Evolutionary conservation across 2,888 invertebrate genomes (phyloP), one percentile per base, ranked within the genome.

Genomic region (Ectropis crepuscularia): DNA sequence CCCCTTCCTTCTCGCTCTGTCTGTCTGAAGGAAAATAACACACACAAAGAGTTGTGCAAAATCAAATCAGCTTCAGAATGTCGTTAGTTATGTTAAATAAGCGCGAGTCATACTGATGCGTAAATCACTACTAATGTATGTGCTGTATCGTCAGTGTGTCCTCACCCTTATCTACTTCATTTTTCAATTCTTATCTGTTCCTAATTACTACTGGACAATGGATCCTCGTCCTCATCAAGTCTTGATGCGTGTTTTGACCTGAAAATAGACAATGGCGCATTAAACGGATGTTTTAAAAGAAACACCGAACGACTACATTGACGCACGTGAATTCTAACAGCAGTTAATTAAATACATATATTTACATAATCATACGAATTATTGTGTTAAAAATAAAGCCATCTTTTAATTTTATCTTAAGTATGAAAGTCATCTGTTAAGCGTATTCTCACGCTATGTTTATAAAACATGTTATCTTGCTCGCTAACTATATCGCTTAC

Each of bases 201-300:
- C 59, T 65, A 60, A 65, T 63, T 61, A 47, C 57, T 43, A 51
- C 42, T 41, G 65, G 62, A 68, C 68, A 68, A 65, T 63, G 61
- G 53, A 48, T 47, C 42, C 48, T 53, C 59, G 55, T 64, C 64
- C 60, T 48, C 64, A 57, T 60, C 59, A 64, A 64, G 55, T 53
- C 47, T 54, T 53, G 43, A 41, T 45, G 41, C 57, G 48, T 51
- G 53, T 63, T 69, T 57, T 54, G 53, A 64, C 64, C 64, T 64
- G 64, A 64, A 60, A 64, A 43, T 59, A 64, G 47, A 64, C 64
- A 64, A 55, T 61, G 53, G 57, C 16, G 16, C 47, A 48, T 60
- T 63, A 63, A 49, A 54, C 51, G 41, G 58, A 53, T 45, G 48
- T 16, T 59, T 50, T 50, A 54, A 50, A 59, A 12, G 36, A 49